Base-by-base conservation (phyloP, 2,113 vertebrate genomes). In the Tiliqua scincoides region DNA sequence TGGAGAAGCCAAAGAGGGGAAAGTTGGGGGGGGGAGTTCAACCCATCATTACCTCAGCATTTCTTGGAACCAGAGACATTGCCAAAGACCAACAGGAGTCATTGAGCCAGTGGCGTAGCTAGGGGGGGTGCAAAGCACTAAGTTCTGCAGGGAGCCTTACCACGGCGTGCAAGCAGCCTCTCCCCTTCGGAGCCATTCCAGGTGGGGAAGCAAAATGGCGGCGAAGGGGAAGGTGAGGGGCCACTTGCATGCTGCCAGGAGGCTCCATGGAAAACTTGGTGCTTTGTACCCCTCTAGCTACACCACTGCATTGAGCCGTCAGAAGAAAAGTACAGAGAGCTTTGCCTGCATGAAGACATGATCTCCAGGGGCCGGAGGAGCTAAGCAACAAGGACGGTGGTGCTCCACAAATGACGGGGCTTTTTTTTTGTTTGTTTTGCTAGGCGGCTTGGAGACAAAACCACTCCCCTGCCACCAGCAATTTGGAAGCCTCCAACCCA, bases 1-100 rank as follows among this genome's bases (percentile, higher is more conserved):
- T 0, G 0, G 54, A 81, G 32, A 89, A 21, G 3, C n/a, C 25
- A 0, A 0, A 1, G 65, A 12, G 40, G 32, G 4, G 75, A 18
- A 79, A 87, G n/a, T n/a, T n/a, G n/a, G n/a, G n/a, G n/a, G n/a
- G 84, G 80, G 40, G 54, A 57, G 10, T 5, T 57, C 54, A 57
- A 15, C 54, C 54, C 54, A 9, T 57, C 21, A 21, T 73, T 84
- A 40, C 48, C 10, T 10, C 15, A 10, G 91, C n/a, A 43, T 85
- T 68, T 25, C 88, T 0, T 2, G 2, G 79, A 78, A 67, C 68
- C 37, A 65, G 83, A 85, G 52, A 52, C 8, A 43, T 14, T 61
- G 70, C 32, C 83, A 59, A 85, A 78, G 89, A 72, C 3, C 54
- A 85, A 71, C 15, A 12, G 71, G n/a, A 59, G 43, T 68, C 81